Percentiles rank a stretch among this genome's conserved stretches.
These are phyloP conservation scores for Proterorhinus semilunaris DNA, from an alignment of 2,113 vertebrate genomes.

Conservation along the genomic window DNA sequence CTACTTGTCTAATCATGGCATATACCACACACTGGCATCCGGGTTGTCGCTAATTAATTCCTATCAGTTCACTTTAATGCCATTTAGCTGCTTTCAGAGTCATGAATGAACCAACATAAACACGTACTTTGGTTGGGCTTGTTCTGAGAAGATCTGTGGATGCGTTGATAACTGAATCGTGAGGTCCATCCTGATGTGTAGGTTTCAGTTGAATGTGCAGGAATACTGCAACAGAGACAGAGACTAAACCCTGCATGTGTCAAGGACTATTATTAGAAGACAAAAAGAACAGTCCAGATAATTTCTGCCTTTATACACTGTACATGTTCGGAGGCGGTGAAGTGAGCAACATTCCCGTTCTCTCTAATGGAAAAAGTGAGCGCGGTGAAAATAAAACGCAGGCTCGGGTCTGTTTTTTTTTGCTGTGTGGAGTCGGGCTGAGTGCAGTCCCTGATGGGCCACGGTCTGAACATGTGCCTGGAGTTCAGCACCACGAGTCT, in stretches of 20 bases:
- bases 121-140: neutral
- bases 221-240: neutral
- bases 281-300: constrained; percentile 24
- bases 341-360: constrained; percentile 67
- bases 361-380: constrained; percentile 54
- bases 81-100: neutral
- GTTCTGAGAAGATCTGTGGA: neutral
- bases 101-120: too few relatives aligned
- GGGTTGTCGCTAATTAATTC: neutral
- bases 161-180: neutral
- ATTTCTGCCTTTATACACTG: constrained; percentile 30
- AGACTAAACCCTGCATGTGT: neutral
- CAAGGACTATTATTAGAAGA: constrained; percentile 13
- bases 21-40: neutral
- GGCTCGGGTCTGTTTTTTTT: constrained; percentile 39
- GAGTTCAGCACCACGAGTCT: constrained; percentile 60
- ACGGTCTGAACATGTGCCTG: constrained; percentile 66
- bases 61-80: neutral
- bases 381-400: constrained; percentile 61
- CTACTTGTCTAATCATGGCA: neutral
- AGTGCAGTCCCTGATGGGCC: constrained; percentile 74
- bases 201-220: too few relatives aligned
- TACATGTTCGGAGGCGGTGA: constrained; percentile 27
- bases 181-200: too few relatives aligned
- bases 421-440: constrained; percentile 40